These are phyloP conservation scores for Bufo gargarizans DNA, from an alignment of 2,113 vertebrate genomes.

Conservation along the genomic window DNA sequence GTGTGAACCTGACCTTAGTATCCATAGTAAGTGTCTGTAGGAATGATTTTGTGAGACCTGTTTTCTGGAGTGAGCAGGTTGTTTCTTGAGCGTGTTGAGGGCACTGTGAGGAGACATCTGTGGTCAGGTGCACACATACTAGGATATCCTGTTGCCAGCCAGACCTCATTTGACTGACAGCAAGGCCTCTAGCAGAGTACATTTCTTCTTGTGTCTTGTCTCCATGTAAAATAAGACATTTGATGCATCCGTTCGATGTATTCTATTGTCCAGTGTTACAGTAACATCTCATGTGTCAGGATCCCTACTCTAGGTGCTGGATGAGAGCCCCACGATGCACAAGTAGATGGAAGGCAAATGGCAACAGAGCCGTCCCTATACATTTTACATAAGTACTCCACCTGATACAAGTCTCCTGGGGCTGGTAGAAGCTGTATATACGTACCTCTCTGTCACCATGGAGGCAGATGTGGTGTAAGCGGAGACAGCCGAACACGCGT, in stretches of 20 bases:
- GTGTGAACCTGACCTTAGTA: too few relatives aligned
- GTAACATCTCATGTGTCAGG: not conserved
- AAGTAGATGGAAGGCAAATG: not conserved
- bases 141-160: not conserved
- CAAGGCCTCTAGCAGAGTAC: not conserved
- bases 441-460: not conserved
- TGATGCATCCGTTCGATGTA: not conserved
- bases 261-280: not conserved
- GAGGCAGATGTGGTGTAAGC: not conserved
- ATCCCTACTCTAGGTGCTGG: not conserved
- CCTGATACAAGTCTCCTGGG: not conserved
- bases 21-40: too few relatives aligned
- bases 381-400: not conserved
- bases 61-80: not conserved
- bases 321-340: not conserved
- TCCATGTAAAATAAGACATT: not conserved
- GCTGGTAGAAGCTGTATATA: not conserved
- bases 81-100: not conserved
- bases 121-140: constrained; percentile 12
- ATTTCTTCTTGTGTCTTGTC: not conserved
- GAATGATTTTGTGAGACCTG: too few relatives aligned
- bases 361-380: not conserved
- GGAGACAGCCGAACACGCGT: not conserved
- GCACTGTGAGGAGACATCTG: not conserved
- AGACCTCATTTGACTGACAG: not conserved